Conservation (phyloP, 2,113 vertebrate species). For the Nipponia nippon region DNA sequence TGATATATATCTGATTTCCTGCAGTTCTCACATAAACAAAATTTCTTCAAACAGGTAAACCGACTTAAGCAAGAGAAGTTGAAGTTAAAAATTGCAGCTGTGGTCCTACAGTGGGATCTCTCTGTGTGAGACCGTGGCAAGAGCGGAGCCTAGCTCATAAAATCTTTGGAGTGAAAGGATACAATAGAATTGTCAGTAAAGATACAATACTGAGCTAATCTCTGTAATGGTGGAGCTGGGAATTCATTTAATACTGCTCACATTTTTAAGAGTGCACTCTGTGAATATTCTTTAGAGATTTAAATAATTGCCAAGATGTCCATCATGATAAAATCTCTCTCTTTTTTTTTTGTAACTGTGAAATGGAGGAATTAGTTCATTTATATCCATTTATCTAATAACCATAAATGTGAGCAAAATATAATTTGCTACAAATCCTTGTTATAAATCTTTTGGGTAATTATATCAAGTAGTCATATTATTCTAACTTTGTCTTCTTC, state of each 20-base stretch:
- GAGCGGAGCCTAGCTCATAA: neutral
- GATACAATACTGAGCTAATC: neutral
- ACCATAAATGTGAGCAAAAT: neutral
- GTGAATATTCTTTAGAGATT: conserved; percentile 19
- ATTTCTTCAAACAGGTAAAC: neutral
- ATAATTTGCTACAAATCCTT: neutral
- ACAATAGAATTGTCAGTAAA: neutral
- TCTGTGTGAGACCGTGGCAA: neutral
- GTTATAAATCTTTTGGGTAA: neutral
- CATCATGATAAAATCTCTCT: neutral
- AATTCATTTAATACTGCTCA: neutral
- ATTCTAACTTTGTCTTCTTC: neutral
- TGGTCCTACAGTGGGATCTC: neutral
- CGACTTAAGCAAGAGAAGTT: neutral
- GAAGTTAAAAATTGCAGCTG: neutral
- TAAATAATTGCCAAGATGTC: neutral
- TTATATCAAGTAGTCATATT: neutral
- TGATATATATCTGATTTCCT: conserved; percentile 25
- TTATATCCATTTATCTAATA: neutral
- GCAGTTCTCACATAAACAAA: neutral
- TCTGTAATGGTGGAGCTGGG: neutral
- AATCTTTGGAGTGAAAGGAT: neutral
- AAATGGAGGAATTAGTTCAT: neutral
- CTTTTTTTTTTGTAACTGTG: neutral
- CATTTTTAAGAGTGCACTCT: neutral